These are phyloP conservation scores for Porites evermanni DNA, from an alignment of 92 coral and sea anemone genomes.

Conservation along the genomic window DNA sequence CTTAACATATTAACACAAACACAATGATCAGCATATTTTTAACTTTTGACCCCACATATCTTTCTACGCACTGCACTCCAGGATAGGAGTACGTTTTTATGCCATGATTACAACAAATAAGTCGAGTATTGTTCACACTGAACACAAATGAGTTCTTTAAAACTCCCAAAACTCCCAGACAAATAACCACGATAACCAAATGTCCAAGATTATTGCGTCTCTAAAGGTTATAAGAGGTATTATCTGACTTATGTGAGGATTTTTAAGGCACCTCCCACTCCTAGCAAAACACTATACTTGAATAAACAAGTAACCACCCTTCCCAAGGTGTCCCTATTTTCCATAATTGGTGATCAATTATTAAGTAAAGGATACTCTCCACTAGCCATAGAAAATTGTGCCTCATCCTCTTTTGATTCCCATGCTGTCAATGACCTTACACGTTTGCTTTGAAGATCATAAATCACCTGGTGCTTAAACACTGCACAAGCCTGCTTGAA, in stretches of 20 bases:
- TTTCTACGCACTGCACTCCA: conserved; percentile 5
- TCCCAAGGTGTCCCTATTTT: neutral
- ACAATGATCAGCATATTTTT: neutral
- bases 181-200: conserved; percentile 1
- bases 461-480: neutral
- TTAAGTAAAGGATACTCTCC: conserved; percentile 4
- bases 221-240: neutral
- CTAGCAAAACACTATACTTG: neutral
- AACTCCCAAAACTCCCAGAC: neutral
- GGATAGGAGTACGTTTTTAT: conserved; percentile 6
- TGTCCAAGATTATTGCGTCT: conserved; percentile 15
- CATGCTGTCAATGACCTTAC: conserved; percentile 6
- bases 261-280: neutral
- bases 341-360: neutral
- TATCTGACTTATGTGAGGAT: neutral
- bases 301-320: neutral
- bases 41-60: neutral
- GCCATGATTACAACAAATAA: neutral
- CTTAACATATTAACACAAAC: conserved; percentile 1
- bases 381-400: conserved; percentile 10
- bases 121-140: conserved; percentile 9
- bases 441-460: conserved; percentile 9
- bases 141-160: conserved; percentile 12
- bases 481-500: conserved; percentile 18
- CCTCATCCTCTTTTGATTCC: conserved; percentile 5